These are phyloP conservation scores for Haliaeetus leucogaster DNA, from an alignment of 2,113 vertebrate species.

Conservation along the genomic window DNA sequence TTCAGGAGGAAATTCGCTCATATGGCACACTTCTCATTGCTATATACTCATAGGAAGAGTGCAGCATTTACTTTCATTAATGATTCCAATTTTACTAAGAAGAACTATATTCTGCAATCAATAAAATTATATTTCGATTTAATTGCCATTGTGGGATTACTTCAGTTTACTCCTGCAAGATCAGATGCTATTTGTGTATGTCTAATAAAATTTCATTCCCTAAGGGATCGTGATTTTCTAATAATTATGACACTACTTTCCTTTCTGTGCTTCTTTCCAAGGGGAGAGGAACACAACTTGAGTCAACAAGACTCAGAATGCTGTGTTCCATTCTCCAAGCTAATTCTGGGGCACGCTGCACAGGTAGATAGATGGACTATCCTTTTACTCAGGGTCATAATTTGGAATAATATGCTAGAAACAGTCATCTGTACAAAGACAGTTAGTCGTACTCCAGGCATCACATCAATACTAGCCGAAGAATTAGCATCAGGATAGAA, in stretches of 20 bases:
- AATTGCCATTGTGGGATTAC: conserved; percentile 18
- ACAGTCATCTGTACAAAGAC: not conserved
- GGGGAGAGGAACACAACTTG: not conserved
- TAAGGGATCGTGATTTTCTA: not conserved
- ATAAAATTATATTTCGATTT: conserved; percentile 51
- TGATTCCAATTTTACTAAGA: conserved; percentile 43
- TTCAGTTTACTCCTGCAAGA: conserved; percentile 35
- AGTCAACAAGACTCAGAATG: not conserved
- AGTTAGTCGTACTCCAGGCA: not conserved
- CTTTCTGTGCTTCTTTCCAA: not conserved
- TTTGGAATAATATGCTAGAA: not conserved
- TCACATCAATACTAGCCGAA: not conserved
- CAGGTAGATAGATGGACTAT: not conserved
- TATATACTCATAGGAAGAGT: not conserved
- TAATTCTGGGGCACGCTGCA: not conserved
- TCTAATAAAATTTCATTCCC: conserved; percentile 31
- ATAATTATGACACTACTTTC: not conserved
- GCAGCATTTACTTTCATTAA: conserved; percentile 52
- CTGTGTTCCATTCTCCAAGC: not conserved
- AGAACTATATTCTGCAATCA: conserved; percentile 29
- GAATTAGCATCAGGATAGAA: not conserved
- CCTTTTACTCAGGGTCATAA: not conserved
- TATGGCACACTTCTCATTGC: not conserved
- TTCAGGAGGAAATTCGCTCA: conserved; percentile 5
- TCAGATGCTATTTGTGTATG: conserved; percentile 38